Evolutionary conservation across 2,888 invertebrate species (phyloP), one percentile per base, ranked within the genome.

Genomic region (Torymus texanus): DNA sequence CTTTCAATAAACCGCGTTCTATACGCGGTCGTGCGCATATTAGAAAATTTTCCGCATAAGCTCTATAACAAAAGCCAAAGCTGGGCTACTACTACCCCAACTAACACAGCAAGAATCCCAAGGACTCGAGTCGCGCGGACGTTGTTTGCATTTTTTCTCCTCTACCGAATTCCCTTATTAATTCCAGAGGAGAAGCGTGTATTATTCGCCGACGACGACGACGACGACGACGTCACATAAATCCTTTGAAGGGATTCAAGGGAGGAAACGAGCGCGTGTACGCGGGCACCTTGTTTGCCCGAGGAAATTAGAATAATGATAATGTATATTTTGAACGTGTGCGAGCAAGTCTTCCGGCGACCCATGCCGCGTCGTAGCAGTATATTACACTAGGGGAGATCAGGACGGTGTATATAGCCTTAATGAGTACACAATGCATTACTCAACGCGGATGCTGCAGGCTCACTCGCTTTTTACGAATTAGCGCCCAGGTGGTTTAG

Each of bases 271-370:
- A 24, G 18, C 58, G 62, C 72, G 29, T 24, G 18, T 50, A 62
- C 29, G 29, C 29, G 21, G 21, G 41, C 41, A 41, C 65, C 76
- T 71, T 81, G 73, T 80, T 80, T 83, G 79, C 75, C 74, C 13
- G 21, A 67, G 79, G 77, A 83, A 84, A 85, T 85, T 84, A 83
- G 83, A 84, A 85, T 84, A 85, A 85, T 85, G 58, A 70, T 59
- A 59, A 41, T 50, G 58, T 56, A 70, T 58, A 70, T 58, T 70
- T 70, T 58, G 41, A 53, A 12, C 21, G 12, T 5, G 29, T 14
- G 50, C 51, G 16, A 12, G 1, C n/a, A 2, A 41, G 41, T 41
- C 41, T 41, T 41, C 63, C 65, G 50, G 16, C 21, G 21, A 21
- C 50, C 50, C 11, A 18, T 16, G 3, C 21, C 13, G n/a, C n/a